A percentile compares a stretch with the other conserved stretches of the same genome.
These are phyloP conservation scores for Eupristina koningsbergeri DNA, from an alignment of 1,140 invertebrate genomes.

Conservation along the genomic window DNA sequence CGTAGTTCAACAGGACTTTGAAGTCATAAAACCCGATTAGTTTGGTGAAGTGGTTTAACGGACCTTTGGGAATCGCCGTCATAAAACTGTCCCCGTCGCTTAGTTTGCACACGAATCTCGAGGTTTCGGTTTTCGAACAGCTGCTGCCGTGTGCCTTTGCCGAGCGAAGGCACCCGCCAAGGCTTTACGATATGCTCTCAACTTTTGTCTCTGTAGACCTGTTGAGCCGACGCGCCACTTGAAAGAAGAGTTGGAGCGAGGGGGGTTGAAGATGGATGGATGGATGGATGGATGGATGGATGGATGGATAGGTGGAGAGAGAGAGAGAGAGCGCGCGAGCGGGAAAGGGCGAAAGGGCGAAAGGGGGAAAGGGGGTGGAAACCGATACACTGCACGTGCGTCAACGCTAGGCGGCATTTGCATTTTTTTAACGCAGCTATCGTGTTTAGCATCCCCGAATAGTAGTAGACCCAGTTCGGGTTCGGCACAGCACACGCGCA, in stretches of 20 bases:
- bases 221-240: slow-evolving; percentile 26
- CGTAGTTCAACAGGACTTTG: slow-evolving; percentile 47
- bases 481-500: too few species aligned
- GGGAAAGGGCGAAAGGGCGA: neutral
- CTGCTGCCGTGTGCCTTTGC: neutral
- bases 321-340: neutral
- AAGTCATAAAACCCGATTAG: slow-evolving; percentile 49
- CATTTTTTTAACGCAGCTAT: slow-evolving; percentile 46
- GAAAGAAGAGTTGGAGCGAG: too few species aligned
- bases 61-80: slow-evolving; percentile 42
- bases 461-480: too few species aligned
- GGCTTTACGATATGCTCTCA: slow-evolving; percentile 37
- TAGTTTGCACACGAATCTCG: slow-evolving; percentile 47
- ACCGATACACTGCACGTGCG: slow-evolving; percentile 18
- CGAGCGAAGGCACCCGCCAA: slow-evolving; percentile 16
- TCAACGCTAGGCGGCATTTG: slow-evolving; percentile 36
- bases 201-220: slow-evolving; percentile 49
- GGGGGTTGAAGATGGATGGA: too few species aligned
- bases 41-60: slow-evolving; percentile 47
- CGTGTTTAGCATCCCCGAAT: slow-evolving; percentile 44
- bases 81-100: slow-evolving; percentile 48
- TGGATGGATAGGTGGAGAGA: neutral
- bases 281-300: too few species aligned
- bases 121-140: slow-evolving; percentile 29
- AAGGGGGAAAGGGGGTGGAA: neutral